These are phyloP conservation scores for Salvelinus sp. DNA, from an alignment of 2,113 vertebrate genomes.

Conservation along the genomic window DNA sequence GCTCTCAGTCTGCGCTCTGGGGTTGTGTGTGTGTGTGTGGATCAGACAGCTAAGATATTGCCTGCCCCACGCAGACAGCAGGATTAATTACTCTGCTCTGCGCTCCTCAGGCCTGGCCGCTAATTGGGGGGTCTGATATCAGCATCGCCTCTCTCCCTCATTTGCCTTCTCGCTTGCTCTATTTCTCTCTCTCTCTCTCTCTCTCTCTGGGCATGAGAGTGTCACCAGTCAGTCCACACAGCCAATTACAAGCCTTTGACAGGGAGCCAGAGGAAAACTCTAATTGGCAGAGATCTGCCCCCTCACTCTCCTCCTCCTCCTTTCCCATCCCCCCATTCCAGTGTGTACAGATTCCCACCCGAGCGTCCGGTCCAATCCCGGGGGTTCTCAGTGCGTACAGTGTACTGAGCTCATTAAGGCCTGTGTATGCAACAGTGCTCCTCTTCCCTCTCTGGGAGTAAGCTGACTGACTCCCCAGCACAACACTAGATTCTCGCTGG, in stretches of 20 bases:
- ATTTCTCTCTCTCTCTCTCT: background rate
- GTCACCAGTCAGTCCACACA: background rate
- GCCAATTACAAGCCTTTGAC: constrained; percentile 9
- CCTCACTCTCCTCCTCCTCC: background rate
- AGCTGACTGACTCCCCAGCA: background rate
- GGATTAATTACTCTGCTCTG: background rate
- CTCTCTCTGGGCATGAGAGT: background rate
- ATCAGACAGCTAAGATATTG: background rate
- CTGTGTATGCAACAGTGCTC: background rate
- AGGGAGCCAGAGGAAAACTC: background rate
- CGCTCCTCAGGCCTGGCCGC: background rate
- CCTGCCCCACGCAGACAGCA: background rate
- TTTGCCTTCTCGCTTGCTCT: background rate
- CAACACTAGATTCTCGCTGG: too few species aligned
- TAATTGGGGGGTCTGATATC: background rate
- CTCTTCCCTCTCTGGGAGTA: background rate
- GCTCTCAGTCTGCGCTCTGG: too few species aligned
- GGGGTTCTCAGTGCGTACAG: background rate
- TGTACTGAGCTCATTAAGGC: constrained; percentile 13
- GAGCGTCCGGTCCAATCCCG: background rate
- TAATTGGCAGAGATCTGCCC: constrained; percentile 8
- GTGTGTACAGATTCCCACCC: background rate
- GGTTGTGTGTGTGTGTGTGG: background rate
- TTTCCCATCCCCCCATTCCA: background rate
- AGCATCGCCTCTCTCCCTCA: background rate